Evolutionary conservation across 1,140 invertebrate genomes (phyloP), one percentile per base, ranked within the genome.

Genomic region (Diploscapter pachys): DNA sequence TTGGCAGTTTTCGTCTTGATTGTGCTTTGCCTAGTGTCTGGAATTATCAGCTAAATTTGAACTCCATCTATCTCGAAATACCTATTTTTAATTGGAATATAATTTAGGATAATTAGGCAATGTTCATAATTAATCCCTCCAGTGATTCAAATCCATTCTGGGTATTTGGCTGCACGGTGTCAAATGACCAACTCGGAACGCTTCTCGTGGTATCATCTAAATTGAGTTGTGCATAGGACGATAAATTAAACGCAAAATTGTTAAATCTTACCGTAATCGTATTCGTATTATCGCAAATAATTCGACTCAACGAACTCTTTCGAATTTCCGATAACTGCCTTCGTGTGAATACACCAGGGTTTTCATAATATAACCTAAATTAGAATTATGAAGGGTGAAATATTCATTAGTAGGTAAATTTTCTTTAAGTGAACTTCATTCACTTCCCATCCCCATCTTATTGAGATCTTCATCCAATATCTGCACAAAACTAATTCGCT

Each of bases 291-390:
- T 93, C 91, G 81, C 93, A 94, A 53, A 94, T 88, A 6, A 94
- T 86, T 80, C 91, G 87, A 0, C 91, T 89, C 52, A 93, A 82
- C 0, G 90, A 89, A 0, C 88, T 87, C 79, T 92, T 92, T 67
- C 90, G 89, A 53, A 94, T 89, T 86, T 92, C 90, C 54, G 87
- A 81, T 57, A 93, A 81, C 87, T 94, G 93, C 4, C 76, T 61
- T 31, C 91, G 89, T 75, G 90, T 91, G 83, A 98, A 98, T 0
- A 91, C 89, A 0, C 90, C 89, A 2, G 92, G 91, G 87, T 92
- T 95, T 87, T 98, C 94, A 85, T 96, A 96, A 91, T 92, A 99
- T 84, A 98, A 95, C 80, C 83, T 84, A 63, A 63, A 72, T n/a
- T 76, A 96, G 91, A 83, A 31, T 31, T 31, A 1, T 31, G 31